A percentile compares a stretch with the other conserved stretches of the same genome.
These are phyloP conservation scores for Pristionchus exspectatus DNA, from an alignment of 2,888 invertebrate species.

Conservation along the genomic window DNA sequence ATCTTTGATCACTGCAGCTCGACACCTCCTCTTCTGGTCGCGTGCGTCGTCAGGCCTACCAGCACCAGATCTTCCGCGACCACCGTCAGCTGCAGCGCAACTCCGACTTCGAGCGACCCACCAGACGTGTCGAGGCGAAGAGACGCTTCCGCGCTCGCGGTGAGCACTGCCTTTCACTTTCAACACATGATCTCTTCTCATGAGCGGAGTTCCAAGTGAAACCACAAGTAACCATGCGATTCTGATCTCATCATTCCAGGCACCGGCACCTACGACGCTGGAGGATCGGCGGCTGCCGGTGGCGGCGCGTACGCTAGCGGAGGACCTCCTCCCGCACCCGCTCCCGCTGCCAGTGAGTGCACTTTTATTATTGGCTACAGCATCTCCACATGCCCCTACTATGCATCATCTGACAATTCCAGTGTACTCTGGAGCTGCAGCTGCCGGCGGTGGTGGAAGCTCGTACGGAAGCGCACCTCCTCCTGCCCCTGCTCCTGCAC, in stretches of 20 bases:
- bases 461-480: neutral
- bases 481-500: neutral
- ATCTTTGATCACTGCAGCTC: neutral
- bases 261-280: slow-evolving; percentile 54
- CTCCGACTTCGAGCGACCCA: neutral
- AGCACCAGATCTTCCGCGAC: slow-evolving; percentile 33
- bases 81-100: slow-evolving; percentile 38
- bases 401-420: neutral
- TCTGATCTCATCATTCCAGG: neutral
- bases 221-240: no score
- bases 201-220: no score
- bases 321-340: neutral
- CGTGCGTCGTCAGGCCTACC: neutral
- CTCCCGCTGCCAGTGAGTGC: neutral
- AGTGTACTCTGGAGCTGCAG: slow-evolving; percentile 7
- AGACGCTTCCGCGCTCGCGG: slow-evolving; percentile 17
- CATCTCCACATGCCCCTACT: neutral
- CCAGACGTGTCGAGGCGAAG: neutral
- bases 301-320: neutral
- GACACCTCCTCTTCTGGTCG: neutral
- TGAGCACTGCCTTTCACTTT: neutral
- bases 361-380: neutral
- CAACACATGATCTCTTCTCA: no score
- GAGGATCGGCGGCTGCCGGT: slow-evolving; percentile 23
- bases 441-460: slow-evolving; percentile 20